Conservation (phyloP, 2,797 vertebrate species). For the Hemitrygon akajei region DNA sequence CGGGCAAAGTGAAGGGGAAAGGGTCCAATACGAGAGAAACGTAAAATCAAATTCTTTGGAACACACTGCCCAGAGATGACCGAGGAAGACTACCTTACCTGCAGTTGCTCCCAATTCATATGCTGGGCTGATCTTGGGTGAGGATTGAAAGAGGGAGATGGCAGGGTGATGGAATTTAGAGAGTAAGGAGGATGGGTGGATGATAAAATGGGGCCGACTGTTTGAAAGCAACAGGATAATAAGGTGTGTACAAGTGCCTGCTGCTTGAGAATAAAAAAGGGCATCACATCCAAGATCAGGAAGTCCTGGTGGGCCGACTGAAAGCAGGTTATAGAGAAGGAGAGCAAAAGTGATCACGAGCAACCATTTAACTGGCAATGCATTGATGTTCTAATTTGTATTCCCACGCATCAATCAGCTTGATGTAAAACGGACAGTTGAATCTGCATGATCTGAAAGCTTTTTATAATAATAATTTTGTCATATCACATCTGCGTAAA, state of each 20-base stretch:
- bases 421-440: background rate
- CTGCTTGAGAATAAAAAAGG: background rate
- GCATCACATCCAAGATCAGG: background rate
- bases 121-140: background rate
- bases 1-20: background rate
- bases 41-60: background rate
- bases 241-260: background rate
- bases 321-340: background rate
- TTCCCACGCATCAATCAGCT: background rate
- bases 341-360: background rate
- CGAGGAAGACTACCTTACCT: too few relatives aligned
- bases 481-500: background rate
- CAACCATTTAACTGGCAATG: background rate
- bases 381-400: background rate
- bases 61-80: too few relatives aligned
- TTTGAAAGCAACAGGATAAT: background rate
- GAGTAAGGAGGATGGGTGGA: background rate
- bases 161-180: too few relatives aligned
- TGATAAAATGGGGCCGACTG: background rate
- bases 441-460: background rate
- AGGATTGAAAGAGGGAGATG: background rate
- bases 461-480: background rate
- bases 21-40: background rate
- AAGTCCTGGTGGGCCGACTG: background rate
- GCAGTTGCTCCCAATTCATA: too few relatives aligned